phyloP scores from a whole-genome alignment of 2,888 invertebrate species.

The Tuberolachnus salignus region DNA sequence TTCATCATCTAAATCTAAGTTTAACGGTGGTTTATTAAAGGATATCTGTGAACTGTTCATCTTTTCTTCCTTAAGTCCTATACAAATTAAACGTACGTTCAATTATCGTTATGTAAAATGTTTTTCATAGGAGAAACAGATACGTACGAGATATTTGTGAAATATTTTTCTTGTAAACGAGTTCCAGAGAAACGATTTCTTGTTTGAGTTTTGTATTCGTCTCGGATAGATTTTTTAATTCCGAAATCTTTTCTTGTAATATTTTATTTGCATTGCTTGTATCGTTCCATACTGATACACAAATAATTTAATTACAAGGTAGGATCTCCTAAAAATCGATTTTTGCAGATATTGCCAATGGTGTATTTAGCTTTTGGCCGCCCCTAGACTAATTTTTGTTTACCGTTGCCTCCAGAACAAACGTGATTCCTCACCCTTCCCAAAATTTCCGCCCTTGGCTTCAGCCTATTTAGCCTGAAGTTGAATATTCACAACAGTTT shows the following conservation, averaged over 20 bases:
- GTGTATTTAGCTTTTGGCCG: no score
- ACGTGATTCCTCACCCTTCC: no score
- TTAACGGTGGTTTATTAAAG: background rate
- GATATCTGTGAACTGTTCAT: constrained; percentile 6
- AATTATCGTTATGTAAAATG: background rate
- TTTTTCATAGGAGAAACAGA: background rate
- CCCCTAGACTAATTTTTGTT: no score
- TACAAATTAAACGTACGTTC: background rate
- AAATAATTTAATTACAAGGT: no score
- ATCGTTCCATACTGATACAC: constrained; percentile 20
- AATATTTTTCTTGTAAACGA: background rate
- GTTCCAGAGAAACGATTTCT: constrained; percentile 12
- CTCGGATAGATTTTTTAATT: background rate
- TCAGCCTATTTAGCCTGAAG: no score
- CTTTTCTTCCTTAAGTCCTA: constrained; percentile 18
- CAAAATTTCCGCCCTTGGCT: no score
- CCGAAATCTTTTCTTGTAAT: constrained; percentile 23
- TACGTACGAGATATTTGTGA: constrained; percentile 3
- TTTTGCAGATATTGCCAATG: no score
- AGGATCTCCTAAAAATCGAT: no score
- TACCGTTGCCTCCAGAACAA: no score
- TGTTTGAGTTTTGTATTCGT: constrained; percentile 13
- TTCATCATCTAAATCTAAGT: background rate
- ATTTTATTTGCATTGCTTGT: constrained; percentile 22
- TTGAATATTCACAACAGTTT: no score